A percentile compares a stretch with the other conserved stretches of the same genome.
These are phyloP conservation scores for Megaptera novaeangliae DNA, from an alignment of 2,113 vertebrate species.

Conservation along the genomic window DNA sequence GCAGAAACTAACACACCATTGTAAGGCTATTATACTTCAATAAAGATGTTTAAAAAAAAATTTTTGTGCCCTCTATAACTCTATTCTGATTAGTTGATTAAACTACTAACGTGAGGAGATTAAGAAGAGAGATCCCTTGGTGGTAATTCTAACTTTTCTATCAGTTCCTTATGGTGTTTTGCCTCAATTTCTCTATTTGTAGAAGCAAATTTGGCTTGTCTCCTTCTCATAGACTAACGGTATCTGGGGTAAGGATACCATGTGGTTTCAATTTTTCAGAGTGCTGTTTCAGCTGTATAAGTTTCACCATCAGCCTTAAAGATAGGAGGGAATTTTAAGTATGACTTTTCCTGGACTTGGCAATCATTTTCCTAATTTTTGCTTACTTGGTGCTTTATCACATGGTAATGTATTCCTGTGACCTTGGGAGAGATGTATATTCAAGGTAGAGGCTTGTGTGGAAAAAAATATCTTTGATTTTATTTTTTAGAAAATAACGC, in stretches of 20 bases:
- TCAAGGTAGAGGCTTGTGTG: conserved; percentile 27
- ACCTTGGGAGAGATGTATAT: conserved; percentile 37
- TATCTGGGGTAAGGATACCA: background rate
- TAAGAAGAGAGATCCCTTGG: background rate
- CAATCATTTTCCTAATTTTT: conserved; percentile 33
- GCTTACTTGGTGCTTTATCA: conserved; percentile 30
- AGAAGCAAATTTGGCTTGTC: background rate
- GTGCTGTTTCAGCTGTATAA: background rate
- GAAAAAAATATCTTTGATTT: background rate
- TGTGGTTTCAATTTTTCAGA: conserved; percentile 46
- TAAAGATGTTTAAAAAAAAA: background rate
- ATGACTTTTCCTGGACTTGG: background rate
- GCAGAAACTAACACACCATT: too few relatives aligned
- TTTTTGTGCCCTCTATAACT: background rate
- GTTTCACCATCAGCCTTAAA: conserved; percentile 27
- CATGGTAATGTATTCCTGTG: conserved; percentile 46
- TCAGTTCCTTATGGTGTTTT: background rate
- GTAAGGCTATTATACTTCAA: too few relatives aligned
- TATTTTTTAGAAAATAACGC: background rate
- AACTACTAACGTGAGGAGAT: background rate
- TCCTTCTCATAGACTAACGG: background rate
- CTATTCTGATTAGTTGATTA: background rate
- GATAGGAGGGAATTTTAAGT: conserved; percentile 25
- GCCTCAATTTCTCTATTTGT: conserved; percentile 48
- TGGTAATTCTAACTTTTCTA: background rate